Percentiles rank a stretch among this genome's conserved stretches.
Conservation (phyloP, 2,888 invertebrate genomes). For the Petrolisthes cinctipes region DNA sequence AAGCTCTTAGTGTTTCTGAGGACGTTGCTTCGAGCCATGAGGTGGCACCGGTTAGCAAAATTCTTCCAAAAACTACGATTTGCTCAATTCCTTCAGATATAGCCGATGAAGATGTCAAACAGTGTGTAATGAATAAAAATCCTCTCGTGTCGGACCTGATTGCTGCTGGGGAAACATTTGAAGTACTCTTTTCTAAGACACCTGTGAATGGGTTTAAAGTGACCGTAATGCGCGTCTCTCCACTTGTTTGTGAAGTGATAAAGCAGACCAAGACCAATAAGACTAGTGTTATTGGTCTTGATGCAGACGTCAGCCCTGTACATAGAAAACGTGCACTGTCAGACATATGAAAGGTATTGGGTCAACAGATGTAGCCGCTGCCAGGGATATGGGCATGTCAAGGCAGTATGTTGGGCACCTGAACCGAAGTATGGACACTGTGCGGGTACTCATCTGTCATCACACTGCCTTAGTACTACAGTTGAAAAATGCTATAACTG, state of each 20-base stretch:
- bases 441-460: background rate
- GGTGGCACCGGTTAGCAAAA: too few relatives aligned
- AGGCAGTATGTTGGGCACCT: background rate
- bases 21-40: too few relatives aligned
- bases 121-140: too few relatives aligned
- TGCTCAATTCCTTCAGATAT: too few relatives aligned
- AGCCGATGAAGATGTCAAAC: too few relatives aligned
- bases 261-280: too few relatives aligned
- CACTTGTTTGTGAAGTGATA: constrained; percentile 10
- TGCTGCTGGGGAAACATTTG: too few relatives aligned
- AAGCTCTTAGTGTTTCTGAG: too few relatives aligned
- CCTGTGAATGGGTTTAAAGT: background rate
- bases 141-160: too few relatives aligned
- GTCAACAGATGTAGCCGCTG: background rate
- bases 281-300: too few relatives aligned
- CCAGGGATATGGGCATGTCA: background rate
- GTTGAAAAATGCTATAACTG: background rate
- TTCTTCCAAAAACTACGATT: too few relatives aligned
- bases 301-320: constrained; percentile 4
- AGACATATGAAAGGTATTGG: too few relatives aligned
- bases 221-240: constrained; percentile 3
- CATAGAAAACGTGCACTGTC: background rate
- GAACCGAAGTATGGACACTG: background rate
- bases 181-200: background rate
- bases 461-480: background rate